Percentiles rank a stretch among this genome's conserved stretches.
phyloP scores from a whole-genome alignment of 2,113 vertebrate genomes.

The Turdus rufiventris region DNA sequence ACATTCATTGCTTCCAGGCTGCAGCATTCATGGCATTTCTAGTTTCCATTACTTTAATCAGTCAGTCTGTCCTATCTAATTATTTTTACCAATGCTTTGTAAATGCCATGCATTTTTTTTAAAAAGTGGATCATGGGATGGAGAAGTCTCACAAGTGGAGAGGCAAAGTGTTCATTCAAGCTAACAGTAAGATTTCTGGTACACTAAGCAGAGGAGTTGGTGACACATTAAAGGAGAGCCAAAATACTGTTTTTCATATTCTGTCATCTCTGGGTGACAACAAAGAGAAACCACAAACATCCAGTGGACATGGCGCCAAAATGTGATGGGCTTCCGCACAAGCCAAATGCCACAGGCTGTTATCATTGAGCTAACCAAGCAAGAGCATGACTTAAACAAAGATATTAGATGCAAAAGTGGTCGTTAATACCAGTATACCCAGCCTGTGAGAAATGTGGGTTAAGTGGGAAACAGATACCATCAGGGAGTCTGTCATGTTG shows the following conservation, averaged over 20 bases:
- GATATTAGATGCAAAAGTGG: neutral
- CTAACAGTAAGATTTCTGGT: neutral
- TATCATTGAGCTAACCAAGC: neutral
- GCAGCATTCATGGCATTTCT: neutral
- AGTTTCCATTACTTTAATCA: neutral
- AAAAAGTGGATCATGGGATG: neutral
- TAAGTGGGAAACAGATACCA: neutral
- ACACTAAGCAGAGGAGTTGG: neutral
- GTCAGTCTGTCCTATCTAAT: neutral
- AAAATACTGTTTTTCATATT: neutral
- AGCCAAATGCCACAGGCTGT: fast-evolving
- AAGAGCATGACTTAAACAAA: neutral
- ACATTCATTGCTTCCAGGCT: neutral
- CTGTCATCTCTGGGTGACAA: neutral
- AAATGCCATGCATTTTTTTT: neutral
- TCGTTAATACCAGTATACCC: neutral
- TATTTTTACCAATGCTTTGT: neutral
- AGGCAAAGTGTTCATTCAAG: neutral
- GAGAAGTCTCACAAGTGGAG: neutral
- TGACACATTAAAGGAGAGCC: neutral
- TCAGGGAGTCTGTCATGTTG: fast-evolving
- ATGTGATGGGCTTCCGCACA: neutral
- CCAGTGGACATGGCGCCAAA: neutral
- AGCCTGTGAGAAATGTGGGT: neutral
- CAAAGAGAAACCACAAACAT: neutral